These are phyloP conservation scores for Oplegnathus fasciatus DNA, from an alignment of 2,113 vertebrate species.

Conservation along the genomic window DNA sequence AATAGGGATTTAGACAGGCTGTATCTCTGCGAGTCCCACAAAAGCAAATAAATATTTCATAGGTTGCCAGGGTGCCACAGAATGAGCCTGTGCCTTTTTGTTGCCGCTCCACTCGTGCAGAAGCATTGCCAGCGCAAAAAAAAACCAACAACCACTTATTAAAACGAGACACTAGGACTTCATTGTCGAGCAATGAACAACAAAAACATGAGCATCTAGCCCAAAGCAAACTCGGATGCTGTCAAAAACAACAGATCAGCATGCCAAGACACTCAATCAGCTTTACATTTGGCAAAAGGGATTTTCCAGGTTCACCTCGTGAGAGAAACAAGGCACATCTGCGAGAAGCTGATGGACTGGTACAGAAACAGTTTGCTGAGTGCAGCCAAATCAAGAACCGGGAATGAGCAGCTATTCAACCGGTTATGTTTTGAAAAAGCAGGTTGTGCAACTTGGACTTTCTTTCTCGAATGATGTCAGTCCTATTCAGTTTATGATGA, in stretches of 20 bases:
- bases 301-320: slow-evolving; percentile 42
- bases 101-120: slow-evolving; percentile 48
- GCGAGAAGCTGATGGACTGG: slow-evolving; percentile 50
- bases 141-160: slow-evolving; percentile 32
- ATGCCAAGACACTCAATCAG: slow-evolving; percentile 89
- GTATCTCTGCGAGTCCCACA: background rate
- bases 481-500: background rate
- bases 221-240: slow-evolving; percentile 50
- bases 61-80: slow-evolving; percentile 57
- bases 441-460: background rate
- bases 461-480: background rate
- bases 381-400: background rate
- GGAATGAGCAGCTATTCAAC: background rate
- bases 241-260: slow-evolving; percentile 58
- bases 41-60: slow-evolving; percentile 40
- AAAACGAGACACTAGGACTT: slow-evolving; percentile 29
- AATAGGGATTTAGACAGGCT: slow-evolving; percentile 8
- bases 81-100: slow-evolving; percentile 70
- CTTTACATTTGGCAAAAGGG: slow-evolving; percentile 39
- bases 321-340: slow-evolving; percentile 38
- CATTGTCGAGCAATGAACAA: slow-evolving; percentile 42
- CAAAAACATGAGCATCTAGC: slow-evolving; percentile 34
- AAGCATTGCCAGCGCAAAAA: slow-evolving; percentile 63
- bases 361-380: slow-evolving; percentile 29
- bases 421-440: background rate